Percentiles rank a stretch among this genome's conserved stretches.
These are phyloP conservation scores for Diacarnus erythraeanus DNA, from an alignment of 37 sponge, comb jelly and placozoan species.

Conservation along the genomic window DNA sequence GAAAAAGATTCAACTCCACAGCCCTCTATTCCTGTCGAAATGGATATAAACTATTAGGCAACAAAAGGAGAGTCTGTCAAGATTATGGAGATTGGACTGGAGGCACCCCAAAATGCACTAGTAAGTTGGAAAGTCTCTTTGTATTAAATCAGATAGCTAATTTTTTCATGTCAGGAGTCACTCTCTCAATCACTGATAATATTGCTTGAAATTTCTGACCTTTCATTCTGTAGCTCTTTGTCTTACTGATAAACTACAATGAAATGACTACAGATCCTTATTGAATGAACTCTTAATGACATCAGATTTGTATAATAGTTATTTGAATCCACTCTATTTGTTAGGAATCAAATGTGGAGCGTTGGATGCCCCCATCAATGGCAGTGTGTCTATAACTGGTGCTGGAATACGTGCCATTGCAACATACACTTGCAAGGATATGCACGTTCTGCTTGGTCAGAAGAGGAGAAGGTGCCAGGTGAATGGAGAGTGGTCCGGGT, in stretches of 20 bases:
- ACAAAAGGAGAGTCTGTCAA: slow-evolving; percentile 30
- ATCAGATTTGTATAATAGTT: background rate
- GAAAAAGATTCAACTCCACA: slow-evolving; percentile 12
- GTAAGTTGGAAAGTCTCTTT: slow-evolving; percentile 26
- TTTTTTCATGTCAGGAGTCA: too few species aligned
- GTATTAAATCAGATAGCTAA: too few species aligned
- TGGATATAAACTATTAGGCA: slow-evolving; percentile 43
- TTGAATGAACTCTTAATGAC: background rate
- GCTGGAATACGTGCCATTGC: slow-evolving; percentile 21
- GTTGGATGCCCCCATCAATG: slow-evolving; percentile 24
- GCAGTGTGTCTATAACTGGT: slow-evolving; percentile 11
- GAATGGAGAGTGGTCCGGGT: slow-evolving; percentile 41
- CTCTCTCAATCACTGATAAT: background rate
- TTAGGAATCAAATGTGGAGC: slow-evolving; percentile 49
- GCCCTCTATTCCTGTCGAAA: slow-evolving; percentile 54
- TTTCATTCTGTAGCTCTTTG: background rate
- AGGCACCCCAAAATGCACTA: slow-evolving; percentile 41
- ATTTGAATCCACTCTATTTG: too few species aligned
- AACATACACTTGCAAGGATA: slow-evolving; percentile 44
- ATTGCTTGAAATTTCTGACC: background rate
- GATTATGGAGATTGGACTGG: slow-evolving; percentile 63
- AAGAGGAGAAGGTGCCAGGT: slow-evolving; percentile 30
- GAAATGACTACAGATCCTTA: background rate
- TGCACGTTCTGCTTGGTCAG: slow-evolving; percentile 20
- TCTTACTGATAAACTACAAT: background rate